Conservation (phyloP, 2,113 vertebrate genomes). For the Ceuthmochares aereus region DNA sequence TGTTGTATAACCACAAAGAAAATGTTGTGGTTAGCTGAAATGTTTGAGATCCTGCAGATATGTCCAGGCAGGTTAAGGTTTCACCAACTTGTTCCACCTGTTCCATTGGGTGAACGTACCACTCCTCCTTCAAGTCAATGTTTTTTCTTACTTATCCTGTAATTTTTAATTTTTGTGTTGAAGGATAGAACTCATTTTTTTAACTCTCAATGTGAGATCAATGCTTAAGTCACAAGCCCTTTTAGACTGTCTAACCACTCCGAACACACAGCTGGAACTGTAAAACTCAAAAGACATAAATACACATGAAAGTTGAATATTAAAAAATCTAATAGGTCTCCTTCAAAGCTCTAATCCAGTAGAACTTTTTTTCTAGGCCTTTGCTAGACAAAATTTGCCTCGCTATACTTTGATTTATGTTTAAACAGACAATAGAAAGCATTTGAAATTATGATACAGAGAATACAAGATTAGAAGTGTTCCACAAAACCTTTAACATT, state of each 20-base stretch:
- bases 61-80: neutral
- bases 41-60: neutral
- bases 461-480: slow-evolving; percentile 1
- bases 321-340: neutral
- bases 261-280: neutral
- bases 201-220: neutral
- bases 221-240: neutral
- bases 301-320: neutral
- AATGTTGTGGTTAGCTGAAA: neutral
- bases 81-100: neutral
- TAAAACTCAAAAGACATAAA: neutral
- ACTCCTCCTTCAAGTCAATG: neutral
- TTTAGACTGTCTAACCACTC: neutral
- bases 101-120: neutral
- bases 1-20: neutral
- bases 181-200: neutral
- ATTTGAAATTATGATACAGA: neutral
- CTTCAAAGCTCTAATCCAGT: neutral
- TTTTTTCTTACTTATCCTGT: neutral
- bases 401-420: slow-evolving; percentile 9
- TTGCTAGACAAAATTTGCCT: neutral
- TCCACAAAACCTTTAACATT: slow-evolving; percentile 22
- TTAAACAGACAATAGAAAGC: neutral
- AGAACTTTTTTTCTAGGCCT: neutral
- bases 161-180: neutral